Base-by-base conservation (phyloP, 2,888 invertebrate genomes). In the Ophion costatus region DNA sequence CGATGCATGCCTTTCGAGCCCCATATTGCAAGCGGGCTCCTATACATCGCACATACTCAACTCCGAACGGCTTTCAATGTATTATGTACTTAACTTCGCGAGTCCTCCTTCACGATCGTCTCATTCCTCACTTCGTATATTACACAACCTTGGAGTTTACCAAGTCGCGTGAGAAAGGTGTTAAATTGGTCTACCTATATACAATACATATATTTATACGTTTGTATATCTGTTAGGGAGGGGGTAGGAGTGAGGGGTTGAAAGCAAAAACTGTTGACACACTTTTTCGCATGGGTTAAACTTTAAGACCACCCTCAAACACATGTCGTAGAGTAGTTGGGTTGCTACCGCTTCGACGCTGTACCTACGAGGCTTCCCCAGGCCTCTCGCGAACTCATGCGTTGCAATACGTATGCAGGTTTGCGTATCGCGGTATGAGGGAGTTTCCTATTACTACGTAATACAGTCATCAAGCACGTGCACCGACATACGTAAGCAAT, bases 251-350 rank as follows among this genome's bases (percentile, higher is more conserved):
- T 66, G 69, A 56, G 71, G 17, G 17, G 17, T 51, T 17, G 14
- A 51, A 51, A 51, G 17, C 17, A 14, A 51, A 82, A 80, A 82
- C 80, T 82, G 76, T 84, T 86, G 82, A 84, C 84, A 86, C 80
- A 86, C 80, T 86, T 84, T 78, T 84, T 82, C 75, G 29, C 79
- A 73, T 67, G 84, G 79, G 82, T 82, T 85, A 85, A 85, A 85
- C 82, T 85, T 85, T 82, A 82, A 85, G 82, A 82, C 82, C 73
- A 76, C 76, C 82, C 79, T 67, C 76, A 51, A 82, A 82, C 79
- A 85, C 76, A 80, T 76, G 84, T 82, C 79, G 67, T 61, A 69
- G 69, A 63, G 33, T 51, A 56, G 76, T 74, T 70, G 75, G 69
- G 59, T 69, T 51, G 17, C 76, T 79, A 22, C 66, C n/a, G 71